Base-by-base conservation (phyloP, 2,888 invertebrate species). In the Tanytarsus gracilentus region DNA sequence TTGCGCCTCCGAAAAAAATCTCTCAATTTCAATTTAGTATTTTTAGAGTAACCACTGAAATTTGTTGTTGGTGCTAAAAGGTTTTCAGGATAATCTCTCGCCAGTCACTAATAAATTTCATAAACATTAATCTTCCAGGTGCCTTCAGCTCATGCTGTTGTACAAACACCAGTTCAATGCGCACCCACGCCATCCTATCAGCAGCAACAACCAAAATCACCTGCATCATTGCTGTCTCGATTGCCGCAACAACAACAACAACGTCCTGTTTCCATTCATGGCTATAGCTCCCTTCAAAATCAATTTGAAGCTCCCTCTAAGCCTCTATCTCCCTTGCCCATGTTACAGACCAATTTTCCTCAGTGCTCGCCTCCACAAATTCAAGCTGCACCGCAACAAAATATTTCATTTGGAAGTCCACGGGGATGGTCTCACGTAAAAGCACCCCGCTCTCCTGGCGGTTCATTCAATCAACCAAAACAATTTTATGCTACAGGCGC, bases 391-490 rank as follows among this genome's bases (percentile, higher is more conserved):
- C 40, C 39, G n/a, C 16, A 9, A 8, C 50, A 49, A 16, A 30
- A 14, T 14, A 33, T 4, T 44, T 27, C 56, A 4, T 44, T 23
- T 44, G 25, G 36, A 52, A 62, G 63, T 60, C 63, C 63, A 36
- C 77, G 77, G 14, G 61, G 61, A 66, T 77, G 77, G 77, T 76
- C 75, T 64, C 76, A 77, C 39, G 77, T 77, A 23, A 7, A 50
- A 9, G 33, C 36, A 23, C 52, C 36, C 16, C 58, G 55, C 33
- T 39, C 52, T 27, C 40, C 61, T n/a, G 14, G 29, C 14, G 40
- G n/a, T 11, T 18, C 4, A 6, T 53, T 30, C 36, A 56, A 61
- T 25, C 55, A 55, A 7, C 55, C 39, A 33, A 53, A 53, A 53
- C 16, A 11, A 11, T 53, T 53, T 55, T 39, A 26, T 33, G 18